Evolutionary conservation across 2,113 vertebrate species (phyloP), one percentile per base, ranked within the genome.

Genomic region (Jaculus jaculus): DNA sequence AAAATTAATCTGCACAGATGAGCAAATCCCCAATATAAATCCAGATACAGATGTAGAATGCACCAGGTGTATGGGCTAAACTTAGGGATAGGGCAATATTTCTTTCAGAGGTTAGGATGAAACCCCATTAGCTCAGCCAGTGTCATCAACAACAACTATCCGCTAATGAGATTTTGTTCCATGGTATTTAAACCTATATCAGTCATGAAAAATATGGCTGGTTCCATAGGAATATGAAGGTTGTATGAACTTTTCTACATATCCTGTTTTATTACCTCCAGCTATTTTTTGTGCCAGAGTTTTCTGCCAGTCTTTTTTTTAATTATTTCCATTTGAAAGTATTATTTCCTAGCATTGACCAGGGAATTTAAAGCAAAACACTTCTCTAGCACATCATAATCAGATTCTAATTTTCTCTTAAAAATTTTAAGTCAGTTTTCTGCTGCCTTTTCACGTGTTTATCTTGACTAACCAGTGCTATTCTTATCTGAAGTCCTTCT

Each of bases 1-100:
- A 30, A 91, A 87, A 86, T 87, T 63, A 81, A 82, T 61, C 47
- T 77, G 32, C 24, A 82, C 32, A 72, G 88, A 84, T 66, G 24
- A 92, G 54, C 21, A 88, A 88, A 78, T 63, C 9, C 26, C 28
- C 61, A 26, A 91, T 61, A 75, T 42, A 87, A 87, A 94, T 77
- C 34, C 79, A 93, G 51, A 34, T 89, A 60, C 12, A 65, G 6
- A 42, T 51, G 9, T 4, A 83, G 69, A 87, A 30, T n/a, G 6
- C 1, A 24, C 16, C 26, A 82, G 61, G 39, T 82, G 6, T 21
- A 63, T 60, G 61, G 28, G 32, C 47, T 61, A 66, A 90, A 81
- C 68, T 18, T 37, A 13, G 30, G 87, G 30, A 60, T 47, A 4
- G 20, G 37, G 11, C 24, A 68, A 75, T 68, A 47, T 75, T 69